A percentile compares a stretch with the other conserved stretches of the same genome.
Evolutionary conservation across 2,888 invertebrate genomes (phyloP).

Genomic region (Brachynemurus nebulosus): DNA sequence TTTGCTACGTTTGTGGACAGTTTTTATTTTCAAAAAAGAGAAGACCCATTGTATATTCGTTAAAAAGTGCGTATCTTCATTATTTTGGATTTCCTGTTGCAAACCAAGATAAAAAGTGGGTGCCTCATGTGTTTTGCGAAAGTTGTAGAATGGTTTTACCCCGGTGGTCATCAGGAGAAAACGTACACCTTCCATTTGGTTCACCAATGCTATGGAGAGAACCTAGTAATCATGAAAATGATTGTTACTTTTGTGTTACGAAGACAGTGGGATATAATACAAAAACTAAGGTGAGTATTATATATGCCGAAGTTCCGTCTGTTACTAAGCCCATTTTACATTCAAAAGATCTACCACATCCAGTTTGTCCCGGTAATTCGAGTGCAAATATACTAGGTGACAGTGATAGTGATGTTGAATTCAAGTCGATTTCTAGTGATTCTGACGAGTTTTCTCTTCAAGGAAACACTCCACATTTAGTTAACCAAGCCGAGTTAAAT

Average conservation of each 20-base stretch:
- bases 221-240: slow-evolving; percentile 7
- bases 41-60: slow-evolving; percentile 4
- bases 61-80: slow-evolving; percentile 5
- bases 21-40: background rate
- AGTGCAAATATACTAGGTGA: slow-evolving; percentile 1
- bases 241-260: slow-evolving; percentile 7
- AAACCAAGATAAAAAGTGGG: slow-evolving; percentile 7
- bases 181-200: slow-evolving; percentile 6
- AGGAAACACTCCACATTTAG: background rate
- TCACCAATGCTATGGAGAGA: slow-evolving; percentile 8
- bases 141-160: slow-evolving; percentile 6
- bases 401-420: slow-evolving; percentile 6
- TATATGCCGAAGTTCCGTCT: slow-evolving; percentile 6
- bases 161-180: slow-evolving; percentile 6
- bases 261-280: slow-evolving; percentile 7
- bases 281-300: slow-evolving; percentile 7
- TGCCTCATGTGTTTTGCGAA: slow-evolving; percentile 6
- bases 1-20: background rate
- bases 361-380: slow-evolving; percentile 1
- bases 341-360: slow-evolving; percentile 6
- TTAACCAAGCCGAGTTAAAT: no score
- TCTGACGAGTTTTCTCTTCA: background rate
- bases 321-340: slow-evolving; percentile 6
- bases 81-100: slow-evolving; percentile 7
- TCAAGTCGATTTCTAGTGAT: slow-evolving; percentile 3